These are phyloP conservation scores for Phymorhynchus buccinoides DNA, from an alignment of 1,140 invertebrate species.

Conservation along the genomic window DNA sequence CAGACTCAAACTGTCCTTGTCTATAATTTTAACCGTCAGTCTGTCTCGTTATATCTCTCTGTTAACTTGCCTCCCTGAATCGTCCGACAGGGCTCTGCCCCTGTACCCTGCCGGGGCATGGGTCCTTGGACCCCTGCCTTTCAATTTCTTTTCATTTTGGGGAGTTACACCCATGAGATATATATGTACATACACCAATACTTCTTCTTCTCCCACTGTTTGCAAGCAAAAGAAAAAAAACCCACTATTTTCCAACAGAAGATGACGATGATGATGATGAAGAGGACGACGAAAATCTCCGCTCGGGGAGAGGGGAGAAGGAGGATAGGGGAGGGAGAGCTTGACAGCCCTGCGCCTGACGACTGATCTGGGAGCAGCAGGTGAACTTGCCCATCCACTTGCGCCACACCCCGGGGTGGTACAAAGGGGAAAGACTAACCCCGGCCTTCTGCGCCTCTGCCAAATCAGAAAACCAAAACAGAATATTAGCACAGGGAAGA, in stretches of 20 bases:
- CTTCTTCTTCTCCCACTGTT: too few relatives aligned
- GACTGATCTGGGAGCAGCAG: constrained; percentile 50
- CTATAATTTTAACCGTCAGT: too few relatives aligned
- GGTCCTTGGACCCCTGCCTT: too few relatives aligned
- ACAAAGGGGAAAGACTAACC: constrained; percentile 35
- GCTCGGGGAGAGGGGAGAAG: not conserved
- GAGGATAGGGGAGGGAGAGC: not conserved
- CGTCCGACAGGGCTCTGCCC: too few relatives aligned
- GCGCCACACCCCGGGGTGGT: constrained; percentile 54
- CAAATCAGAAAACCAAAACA: not conserved
- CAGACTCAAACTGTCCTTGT: too few relatives aligned
- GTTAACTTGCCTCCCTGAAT: too few relatives aligned
- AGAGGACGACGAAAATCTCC: not conserved
- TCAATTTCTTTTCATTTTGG: too few relatives aligned
- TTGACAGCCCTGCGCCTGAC: constrained; percentile 46
- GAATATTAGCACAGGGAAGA: not conserved
- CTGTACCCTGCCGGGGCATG: too few relatives aligned
- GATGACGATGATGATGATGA: constrained; percentile 20
- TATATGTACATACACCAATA: too few relatives aligned
- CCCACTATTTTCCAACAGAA: not conserved
- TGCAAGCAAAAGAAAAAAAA: not conserved
- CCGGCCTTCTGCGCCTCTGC: constrained; percentile 38
- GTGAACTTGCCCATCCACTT: constrained; percentile 47
- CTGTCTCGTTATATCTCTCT: too few relatives aligned
- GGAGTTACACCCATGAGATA: too few relatives aligned